Evolutionary conservation across 2,888 invertebrate genomes (phyloP).

Genomic region (Meloe dianella): DNA sequence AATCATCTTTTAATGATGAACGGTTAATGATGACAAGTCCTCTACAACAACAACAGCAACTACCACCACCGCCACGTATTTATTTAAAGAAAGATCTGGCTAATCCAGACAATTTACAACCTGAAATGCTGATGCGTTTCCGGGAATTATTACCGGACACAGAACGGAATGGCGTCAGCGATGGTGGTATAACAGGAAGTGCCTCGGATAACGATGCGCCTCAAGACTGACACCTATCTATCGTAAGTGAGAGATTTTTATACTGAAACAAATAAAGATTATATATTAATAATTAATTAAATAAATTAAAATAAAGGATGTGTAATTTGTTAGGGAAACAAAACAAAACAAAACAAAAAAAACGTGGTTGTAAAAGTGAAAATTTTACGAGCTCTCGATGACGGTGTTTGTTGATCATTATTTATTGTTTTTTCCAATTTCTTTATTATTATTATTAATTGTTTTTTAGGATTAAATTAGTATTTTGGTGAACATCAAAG

Average conservation of each 20-base stretch:
- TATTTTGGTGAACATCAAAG: conserved; percentile 57
- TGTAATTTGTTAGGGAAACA: conserved; percentile 23
- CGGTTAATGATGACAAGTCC: conserved; percentile 5
- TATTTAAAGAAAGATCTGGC: conserved; percentile 59
- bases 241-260: conserved; percentile 56
- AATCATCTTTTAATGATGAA: conserved; percentile 16
- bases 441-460: conserved; percentile 27
- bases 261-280: conserved; percentile 45
- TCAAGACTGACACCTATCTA: conserved; percentile 59
- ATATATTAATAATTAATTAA: conserved; percentile 31
- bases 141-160: conserved; percentile 51
- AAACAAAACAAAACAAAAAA: conserved; percentile 2
- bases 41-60: conserved; percentile 31
- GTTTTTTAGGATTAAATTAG: conserved; percentile 42
- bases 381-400: conserved; percentile 52
- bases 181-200: conserved; percentile 51
- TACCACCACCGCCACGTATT: conserved; percentile 50
- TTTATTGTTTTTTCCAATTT: conserved; percentile 43
- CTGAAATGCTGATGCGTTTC: conserved; percentile 59
- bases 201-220: conserved; percentile 59
- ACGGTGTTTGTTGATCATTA: conserved; percentile 60
- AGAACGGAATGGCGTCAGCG: conserved; percentile 54
- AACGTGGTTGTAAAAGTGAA: conserved; percentile 47
- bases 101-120: conserved; percentile 59
- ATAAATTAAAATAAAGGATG: conserved; percentile 22